Conservation (phyloP, 2,113 vertebrate species). For the Podilymbus podiceps region DNA sequence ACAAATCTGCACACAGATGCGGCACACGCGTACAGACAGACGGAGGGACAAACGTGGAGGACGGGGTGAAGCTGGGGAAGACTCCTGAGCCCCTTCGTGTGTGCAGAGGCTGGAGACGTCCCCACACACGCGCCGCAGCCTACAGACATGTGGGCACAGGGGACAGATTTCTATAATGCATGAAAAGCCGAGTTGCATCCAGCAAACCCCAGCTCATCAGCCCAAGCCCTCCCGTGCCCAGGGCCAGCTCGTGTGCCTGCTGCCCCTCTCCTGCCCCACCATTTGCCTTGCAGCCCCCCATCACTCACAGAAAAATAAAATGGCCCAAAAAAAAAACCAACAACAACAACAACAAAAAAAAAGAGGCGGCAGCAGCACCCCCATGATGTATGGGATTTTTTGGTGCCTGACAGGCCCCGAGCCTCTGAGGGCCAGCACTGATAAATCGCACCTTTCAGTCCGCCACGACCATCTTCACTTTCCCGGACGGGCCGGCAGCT, state of each 20-base stretch:
- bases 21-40: not conserved
- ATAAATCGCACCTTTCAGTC: conserved; percentile 69
- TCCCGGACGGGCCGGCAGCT: not conserved
- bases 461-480: not conserved
- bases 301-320: not conserved
- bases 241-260: too few species aligned
- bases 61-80: not conserved
- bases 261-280: not conserved
- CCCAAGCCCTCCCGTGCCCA: not conserved
- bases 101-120: not conserved
- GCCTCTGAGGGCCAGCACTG: conserved; percentile 41
- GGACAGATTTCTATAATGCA: not conserved
- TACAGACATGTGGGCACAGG: rapidly evolving
- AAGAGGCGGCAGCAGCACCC: not conserved
- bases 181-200: rapidly evolving
- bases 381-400: conserved; percentile 16
- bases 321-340: not conserved
- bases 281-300: rapidly evolving
- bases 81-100: rapidly evolving
- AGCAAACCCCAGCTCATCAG: not conserved
- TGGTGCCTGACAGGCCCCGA: conserved; percentile 21
- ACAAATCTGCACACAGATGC: not conserved
- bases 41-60: not conserved
- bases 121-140: rapidly evolving
- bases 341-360: too few species aligned